Base-by-base conservation (phyloP, 2,113 vertebrate genomes). In the Zeus faber region DNA sequence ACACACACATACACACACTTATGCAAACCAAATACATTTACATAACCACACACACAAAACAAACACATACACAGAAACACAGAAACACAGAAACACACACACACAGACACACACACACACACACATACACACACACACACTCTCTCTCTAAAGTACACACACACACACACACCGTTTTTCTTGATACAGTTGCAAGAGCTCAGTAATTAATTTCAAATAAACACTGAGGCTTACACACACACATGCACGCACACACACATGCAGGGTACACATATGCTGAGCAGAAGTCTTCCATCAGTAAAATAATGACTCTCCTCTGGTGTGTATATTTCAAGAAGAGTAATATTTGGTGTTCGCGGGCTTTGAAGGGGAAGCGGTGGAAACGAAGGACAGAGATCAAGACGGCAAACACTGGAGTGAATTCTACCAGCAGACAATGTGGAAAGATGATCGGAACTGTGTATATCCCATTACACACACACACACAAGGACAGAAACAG, bases 361-460 rank as follows among this genome's bases (percentile, higher is more conserved):
- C 33, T 37, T 10, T 37, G 33, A 37, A 14, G 16, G 39, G 39
- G 39, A 16, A 5, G 39, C 1, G 39, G 39, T 10, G 33, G 33
- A 14, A 14, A 14, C 11, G 33, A 14, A 14, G 33, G 10, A 4
- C 10, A 4, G 13, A 14, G 33, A 37, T 37, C 10, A 14, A 5
- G 11, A 37, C 11, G n/a, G 66, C 80, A 86, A 85, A 87, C 80
- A 80, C 50, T 44, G 40, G 39, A 72, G 58, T 72, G 74, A 61
- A 59, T 76, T 83, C 76, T 82, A 65, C 74, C 75, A 84, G 77
- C 73, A 69, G 78, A 72, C 56, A 37, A 54, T 62, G 62, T 52
- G 80, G 85, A 67, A 85, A 89, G 74, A 52, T 21, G 77, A 88
- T 83, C 83, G 70, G 57, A 8, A 49, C 55, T 3, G 48, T 43